A percentile compares a stretch with the other conserved stretches of the same genome.
Conservation (phyloP, 1,140 invertebrate species). For the Drosophila insularis region DNA sequence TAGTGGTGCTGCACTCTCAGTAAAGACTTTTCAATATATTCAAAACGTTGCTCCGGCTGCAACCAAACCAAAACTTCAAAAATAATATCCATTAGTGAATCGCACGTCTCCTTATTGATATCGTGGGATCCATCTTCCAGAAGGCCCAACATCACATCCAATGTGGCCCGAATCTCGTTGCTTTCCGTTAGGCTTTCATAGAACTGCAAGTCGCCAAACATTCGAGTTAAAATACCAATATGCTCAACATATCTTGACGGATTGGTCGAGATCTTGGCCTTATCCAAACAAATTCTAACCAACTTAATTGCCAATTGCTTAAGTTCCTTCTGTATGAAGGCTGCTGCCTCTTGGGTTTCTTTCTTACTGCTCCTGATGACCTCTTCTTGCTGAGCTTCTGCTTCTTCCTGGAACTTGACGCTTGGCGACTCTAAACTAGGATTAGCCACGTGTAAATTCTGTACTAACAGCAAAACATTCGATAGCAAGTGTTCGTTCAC, state of each 20-base stretch:
- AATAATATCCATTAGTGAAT: conserved; percentile 84
- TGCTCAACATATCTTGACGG: conserved; percentile 52
- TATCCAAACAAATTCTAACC: conserved; percentile 83
- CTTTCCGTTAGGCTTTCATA: conserved; percentile 55
- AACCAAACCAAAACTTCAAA: conserved; percentile 85
- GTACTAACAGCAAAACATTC: conserved; percentile 61
- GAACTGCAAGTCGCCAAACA: conserved; percentile 66
- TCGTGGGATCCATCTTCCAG: conserved; percentile 51
- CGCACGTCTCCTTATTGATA: conserved; percentile 75
- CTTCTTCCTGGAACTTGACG: conserved; percentile 61
- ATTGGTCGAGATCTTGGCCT: conserved; percentile 37
- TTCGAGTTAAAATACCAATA: conserved; percentile 58
- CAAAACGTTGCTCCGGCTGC: conserved; percentile 82
- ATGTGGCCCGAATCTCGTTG: conserved; percentile 82
- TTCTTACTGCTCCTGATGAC: conserved; percentile 37
- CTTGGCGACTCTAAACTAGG: conserved; percentile 60
- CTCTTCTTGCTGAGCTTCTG: background rate
- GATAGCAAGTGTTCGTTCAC: conserved; percentile 58
- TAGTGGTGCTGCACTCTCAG: conserved; percentile 43
- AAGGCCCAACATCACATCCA: conserved; percentile 83
- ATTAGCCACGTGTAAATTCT: conserved; percentile 69
- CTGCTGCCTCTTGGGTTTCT: conserved; percentile 42
- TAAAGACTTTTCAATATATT: conserved; percentile 83
- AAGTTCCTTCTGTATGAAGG: conserved; percentile 81
- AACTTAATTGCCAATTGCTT: conserved; percentile 83